These are phyloP conservation scores for Miichthys miiuy DNA, from an alignment of 2,797 vertebrate genomes.

Conservation along the genomic window DNA sequence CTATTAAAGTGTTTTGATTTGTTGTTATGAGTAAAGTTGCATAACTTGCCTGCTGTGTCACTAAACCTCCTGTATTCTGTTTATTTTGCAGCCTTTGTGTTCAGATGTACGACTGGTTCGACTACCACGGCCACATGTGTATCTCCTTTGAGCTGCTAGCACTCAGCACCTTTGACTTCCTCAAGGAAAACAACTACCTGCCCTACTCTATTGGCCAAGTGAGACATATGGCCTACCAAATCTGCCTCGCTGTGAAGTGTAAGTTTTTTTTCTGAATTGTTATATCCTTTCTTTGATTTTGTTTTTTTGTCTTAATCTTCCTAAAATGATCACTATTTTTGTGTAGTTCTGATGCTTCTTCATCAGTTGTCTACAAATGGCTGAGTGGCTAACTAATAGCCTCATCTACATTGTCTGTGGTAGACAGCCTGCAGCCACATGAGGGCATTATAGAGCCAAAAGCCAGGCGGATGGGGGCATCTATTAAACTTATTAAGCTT, in stretches of 20 bases:
- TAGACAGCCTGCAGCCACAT: constrained; percentile 37
- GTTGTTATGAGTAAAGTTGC: too few relatives aligned
- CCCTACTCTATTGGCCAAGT: constrained; percentile 97
- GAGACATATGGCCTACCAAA: constrained; percentile 96
- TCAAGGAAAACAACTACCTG: constrained; percentile 99
- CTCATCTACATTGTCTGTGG: constrained; percentile 19
- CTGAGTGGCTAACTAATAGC: not conserved
- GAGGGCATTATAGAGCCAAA: constrained; percentile 36
- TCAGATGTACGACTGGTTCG: constrained; percentile 99
- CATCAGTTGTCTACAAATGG: not conserved
- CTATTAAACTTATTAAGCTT: not conserved
- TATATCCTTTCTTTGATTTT: not conserved
- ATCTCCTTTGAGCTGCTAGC: constrained; percentile 98
- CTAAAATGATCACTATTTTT: not conserved
- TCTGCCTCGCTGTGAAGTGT: constrained; percentile 98
- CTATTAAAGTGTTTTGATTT: not conserved
- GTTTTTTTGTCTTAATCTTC: not conserved
- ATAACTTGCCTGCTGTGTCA: not conserved
- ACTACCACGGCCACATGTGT: constrained; percentile 99
- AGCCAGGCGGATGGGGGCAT: not conserved
- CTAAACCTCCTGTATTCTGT: constrained; percentile 2
- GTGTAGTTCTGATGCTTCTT: not conserved
- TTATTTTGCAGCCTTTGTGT: constrained; percentile 91
- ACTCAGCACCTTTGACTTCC: constrained; percentile 98
- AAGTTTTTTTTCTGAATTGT: constrained; percentile 81